These are phyloP conservation scores for Nymphalis polychloros DNA, from an alignment of 2,888 invertebrate species.

Conservation along the genomic window DNA sequence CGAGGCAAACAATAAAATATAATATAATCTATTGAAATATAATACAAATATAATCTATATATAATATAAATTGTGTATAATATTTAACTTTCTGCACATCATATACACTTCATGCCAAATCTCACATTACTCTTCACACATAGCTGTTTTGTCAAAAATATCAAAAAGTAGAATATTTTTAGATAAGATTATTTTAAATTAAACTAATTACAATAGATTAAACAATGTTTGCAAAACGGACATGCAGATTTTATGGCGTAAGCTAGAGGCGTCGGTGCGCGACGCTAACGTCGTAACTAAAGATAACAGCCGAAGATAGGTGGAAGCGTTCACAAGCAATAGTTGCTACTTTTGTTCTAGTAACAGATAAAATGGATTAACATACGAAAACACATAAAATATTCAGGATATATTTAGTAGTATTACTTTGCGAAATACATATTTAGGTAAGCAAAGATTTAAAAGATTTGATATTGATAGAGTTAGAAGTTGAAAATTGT, in stretches of 20 bases:
- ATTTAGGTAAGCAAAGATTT: no score
- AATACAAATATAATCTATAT: no score
- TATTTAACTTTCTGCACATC: no score
- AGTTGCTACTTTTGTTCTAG: constrained; percentile 23
- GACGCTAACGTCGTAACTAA: constrained; percentile 50
- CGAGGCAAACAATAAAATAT: no score
- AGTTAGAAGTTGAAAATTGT: no score
- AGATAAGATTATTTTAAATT: not conserved
- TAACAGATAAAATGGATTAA: constrained; percentile 18
- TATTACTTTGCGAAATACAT: no score
- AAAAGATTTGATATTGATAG: no score
- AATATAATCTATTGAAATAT: no score
- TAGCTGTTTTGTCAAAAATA: not conserved
- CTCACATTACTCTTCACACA: no score
- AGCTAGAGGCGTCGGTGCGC: constrained; percentile 68
- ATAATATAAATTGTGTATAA: no score
- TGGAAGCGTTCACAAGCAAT: constrained; percentile 29
- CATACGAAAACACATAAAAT: constrained; percentile 4
- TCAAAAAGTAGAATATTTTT: not conserved
- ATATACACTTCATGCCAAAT: no score
- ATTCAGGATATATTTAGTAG: not conserved
- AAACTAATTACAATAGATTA: constrained; percentile 31
- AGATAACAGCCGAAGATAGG: constrained; percentile 59
- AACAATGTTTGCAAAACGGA: constrained; percentile 59
- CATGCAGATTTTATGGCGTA: constrained; percentile 59